A percentile compares a stretch with the other conserved stretches of the same genome.
phyloP scores from a whole-genome alignment of 2,113 vertebrate species.

The Aptenodytes forsteri region DNA sequence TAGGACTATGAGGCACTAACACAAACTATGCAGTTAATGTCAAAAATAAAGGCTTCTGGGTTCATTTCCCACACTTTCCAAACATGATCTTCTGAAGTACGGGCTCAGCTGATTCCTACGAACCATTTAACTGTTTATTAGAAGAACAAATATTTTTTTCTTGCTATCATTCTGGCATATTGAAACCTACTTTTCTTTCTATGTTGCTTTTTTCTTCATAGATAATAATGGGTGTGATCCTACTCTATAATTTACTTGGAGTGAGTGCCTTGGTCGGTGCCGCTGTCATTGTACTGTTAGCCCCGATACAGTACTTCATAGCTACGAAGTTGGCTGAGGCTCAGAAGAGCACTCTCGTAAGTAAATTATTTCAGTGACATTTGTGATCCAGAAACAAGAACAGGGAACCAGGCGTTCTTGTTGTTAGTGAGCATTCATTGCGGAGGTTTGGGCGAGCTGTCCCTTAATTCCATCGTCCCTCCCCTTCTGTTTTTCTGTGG shows the following conservation, averaged over 20 bases:
- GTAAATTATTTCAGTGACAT: constrained; percentile 20
- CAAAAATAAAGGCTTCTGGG: background rate
- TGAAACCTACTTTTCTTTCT: background rate
- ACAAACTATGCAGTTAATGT: background rate
- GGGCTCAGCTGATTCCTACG: background rate
- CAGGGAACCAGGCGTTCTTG: background rate
- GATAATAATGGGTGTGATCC: constrained; percentile 98
- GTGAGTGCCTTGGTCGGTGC: constrained; percentile 89
- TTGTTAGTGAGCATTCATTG: background rate
- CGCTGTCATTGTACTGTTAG: constrained; percentile 89
- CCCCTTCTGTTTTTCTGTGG: background rate
- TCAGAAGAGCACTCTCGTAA: constrained; percentile 94
- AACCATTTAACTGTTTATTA: background rate
- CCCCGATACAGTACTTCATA: constrained; percentile 95
- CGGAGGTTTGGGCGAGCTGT: background rate
- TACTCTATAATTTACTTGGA: constrained; percentile 87
- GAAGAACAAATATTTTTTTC: background rate
- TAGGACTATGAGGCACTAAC: background rate
- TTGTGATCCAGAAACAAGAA: background rate
- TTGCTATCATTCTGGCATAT: background rate
- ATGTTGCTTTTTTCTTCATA: constrained; percentile 43
- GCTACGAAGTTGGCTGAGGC: constrained; percentile 94
- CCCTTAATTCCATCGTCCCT: background rate
- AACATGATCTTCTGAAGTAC: background rate
- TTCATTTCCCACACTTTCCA: constrained; percentile 33